Conservation (phyloP, 2,797 vertebrate species). For the Hoplostethus atlanticus region DNA sequence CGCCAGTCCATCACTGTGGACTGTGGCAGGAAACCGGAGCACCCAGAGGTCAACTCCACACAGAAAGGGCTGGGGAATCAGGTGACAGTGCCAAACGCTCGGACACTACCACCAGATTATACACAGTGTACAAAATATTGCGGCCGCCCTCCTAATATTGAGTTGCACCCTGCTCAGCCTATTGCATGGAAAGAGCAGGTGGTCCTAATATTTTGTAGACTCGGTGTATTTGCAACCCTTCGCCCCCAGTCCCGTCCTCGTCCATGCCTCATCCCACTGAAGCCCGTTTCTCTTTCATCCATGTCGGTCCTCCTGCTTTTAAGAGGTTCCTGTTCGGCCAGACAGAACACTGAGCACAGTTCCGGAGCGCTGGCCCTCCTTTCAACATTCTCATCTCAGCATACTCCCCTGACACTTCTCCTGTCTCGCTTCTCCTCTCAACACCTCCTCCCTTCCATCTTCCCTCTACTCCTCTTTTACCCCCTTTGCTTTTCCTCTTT, state of each 20-base stretch:
- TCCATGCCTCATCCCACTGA: constrained; percentile 59
- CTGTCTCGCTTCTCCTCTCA: constrained; percentile 58
- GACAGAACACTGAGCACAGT: constrained; percentile 88
- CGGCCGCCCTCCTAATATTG: constrained; percentile 16
- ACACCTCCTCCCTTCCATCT: constrained; percentile 62
- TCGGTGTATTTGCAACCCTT: constrained; percentile 58
- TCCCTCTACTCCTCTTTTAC: constrained; percentile 54
- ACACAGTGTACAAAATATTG: not conserved
- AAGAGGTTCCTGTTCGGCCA: constrained; percentile 86
- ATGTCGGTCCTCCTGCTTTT: constrained; percentile 54
- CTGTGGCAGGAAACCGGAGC: too few species aligned
- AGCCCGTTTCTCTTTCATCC: constrained; percentile 72
- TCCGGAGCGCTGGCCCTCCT: constrained; percentile 76
- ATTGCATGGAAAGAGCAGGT: constrained; percentile 62
- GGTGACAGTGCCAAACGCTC: too few species aligned
- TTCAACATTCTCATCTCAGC: constrained; percentile 75
- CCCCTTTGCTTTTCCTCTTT: constrained; percentile 4
- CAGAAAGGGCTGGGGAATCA: too few species aligned
- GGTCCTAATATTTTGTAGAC: constrained; percentile 62
- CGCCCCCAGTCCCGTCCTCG: constrained; percentile 38
- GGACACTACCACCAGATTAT: constrained; percentile 1
- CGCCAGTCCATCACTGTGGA: not conserved
- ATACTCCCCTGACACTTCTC: constrained; percentile 63
- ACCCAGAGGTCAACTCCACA: not conserved
- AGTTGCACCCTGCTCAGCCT: constrained; percentile 41